Percentiles rank a stretch among this genome's conserved stretches.
Evolutionary conservation across 2,888 invertebrate species (phyloP).

Genomic region (Timema podura): DNA sequence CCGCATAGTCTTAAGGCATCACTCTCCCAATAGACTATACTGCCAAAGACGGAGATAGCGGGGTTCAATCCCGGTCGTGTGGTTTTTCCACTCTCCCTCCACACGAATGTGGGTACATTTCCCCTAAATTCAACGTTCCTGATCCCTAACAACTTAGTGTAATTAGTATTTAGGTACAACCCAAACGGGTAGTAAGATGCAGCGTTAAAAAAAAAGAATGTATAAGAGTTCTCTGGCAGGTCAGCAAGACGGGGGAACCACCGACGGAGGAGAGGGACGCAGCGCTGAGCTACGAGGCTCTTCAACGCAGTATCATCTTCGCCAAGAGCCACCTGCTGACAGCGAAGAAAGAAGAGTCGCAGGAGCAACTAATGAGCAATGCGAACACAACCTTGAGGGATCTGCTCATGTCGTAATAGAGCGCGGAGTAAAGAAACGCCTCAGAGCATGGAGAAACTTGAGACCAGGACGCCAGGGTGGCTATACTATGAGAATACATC

Average conservation of each 20-base stretch:
- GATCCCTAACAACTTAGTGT: no score
- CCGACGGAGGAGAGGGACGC: slow-evolving; percentile 58
- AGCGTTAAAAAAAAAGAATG: slow-evolving; percentile 36
- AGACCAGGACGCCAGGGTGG: no score
- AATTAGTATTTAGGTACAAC: slow-evolving; percentile 22
- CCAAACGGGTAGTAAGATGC: not conserved
- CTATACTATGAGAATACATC: no score
- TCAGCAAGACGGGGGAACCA: slow-evolving; percentile 43
- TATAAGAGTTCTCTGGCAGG: slow-evolving; percentile 35
- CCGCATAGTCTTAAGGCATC: no score
- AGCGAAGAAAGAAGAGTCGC: slow-evolving; percentile 19
- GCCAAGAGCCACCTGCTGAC: slow-evolving; percentile 21
- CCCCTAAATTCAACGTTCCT: no score
- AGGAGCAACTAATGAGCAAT: slow-evolving; percentile 22
- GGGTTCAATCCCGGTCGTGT: no score
- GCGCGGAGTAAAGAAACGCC: not conserved
- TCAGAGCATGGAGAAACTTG: no score
- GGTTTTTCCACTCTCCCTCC: no score
- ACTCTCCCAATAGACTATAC: no score
- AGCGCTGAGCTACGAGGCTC: slow-evolving; percentile 60
- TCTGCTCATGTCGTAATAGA: slow-evolving; percentile 32
- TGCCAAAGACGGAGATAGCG: no score
- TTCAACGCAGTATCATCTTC: slow-evolving; percentile 56
- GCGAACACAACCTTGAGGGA: slow-evolving; percentile 33
- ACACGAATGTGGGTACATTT: no score